Evolutionary conservation across 2,113 vertebrate species (phyloP).

Genomic region (Boulengerochromis microlepis): DNA sequence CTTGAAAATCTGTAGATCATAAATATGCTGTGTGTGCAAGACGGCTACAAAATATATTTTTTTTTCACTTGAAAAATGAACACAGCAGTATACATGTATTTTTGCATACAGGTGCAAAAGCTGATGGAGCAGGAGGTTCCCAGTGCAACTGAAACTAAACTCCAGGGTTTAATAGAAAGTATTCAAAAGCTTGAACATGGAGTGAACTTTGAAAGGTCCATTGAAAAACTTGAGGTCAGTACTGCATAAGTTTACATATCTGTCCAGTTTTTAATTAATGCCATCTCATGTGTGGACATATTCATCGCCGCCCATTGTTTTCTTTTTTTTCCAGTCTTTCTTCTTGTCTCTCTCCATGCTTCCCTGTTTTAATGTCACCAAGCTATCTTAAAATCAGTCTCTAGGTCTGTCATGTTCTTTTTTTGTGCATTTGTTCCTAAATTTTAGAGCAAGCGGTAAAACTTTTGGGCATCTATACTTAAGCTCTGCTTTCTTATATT

Average conservation of each 20-base stretch:
- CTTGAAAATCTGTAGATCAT: background rate
- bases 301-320: background rate
- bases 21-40: background rate
- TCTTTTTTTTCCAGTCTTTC: background rate
- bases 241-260: background rate
- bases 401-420: background rate
- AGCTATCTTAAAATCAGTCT: background rate
- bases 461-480: background rate
- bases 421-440: background rate
- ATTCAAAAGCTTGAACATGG: background rate
- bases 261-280: background rate
- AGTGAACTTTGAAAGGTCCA: background rate
- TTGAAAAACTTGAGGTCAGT: constrained; percentile 40
- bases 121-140: constrained; percentile 27
- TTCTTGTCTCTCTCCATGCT: background rate
- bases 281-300: background rate
- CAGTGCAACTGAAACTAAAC: background rate
- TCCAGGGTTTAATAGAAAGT: background rate
- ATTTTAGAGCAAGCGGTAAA: background rate
- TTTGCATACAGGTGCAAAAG: constrained; percentile 16
- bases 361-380: background rate
- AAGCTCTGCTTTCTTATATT: background rate
- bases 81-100: background rate
- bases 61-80: background rate
- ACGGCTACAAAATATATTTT: accelerated